Evolutionary conservation across 2,797 vertebrate species (phyloP).

Genomic region (Adrianichthys oophorus): DNA sequence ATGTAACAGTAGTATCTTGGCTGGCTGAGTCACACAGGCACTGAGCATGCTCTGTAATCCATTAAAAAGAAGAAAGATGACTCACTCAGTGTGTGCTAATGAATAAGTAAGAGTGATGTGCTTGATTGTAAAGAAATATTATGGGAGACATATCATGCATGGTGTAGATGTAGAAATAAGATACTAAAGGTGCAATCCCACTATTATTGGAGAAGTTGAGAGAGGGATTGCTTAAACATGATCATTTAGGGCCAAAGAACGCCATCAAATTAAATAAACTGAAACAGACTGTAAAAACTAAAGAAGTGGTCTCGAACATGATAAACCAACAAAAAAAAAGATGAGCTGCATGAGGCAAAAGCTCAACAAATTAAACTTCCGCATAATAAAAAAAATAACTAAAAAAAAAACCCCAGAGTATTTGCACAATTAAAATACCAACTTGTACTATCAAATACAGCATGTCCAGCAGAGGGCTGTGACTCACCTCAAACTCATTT

Average conservation of each 20-base stretch:
- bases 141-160: slow-evolving; percentile 21
- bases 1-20: slow-evolving; percentile 16
- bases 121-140: slow-evolving; percentile 48
- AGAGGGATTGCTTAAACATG: too few species aligned
- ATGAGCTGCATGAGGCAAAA: too few species aligned
- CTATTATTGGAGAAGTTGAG: too few species aligned
- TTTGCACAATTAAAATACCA: too few species aligned
- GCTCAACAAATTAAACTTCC: too few species aligned
- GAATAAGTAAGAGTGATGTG: slow-evolving; percentile 60
- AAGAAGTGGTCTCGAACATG: not conserved
- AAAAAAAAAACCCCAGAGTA: too few species aligned
- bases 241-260: too few species aligned
- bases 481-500: slow-evolving; percentile 39
- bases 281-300: not conserved
- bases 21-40: slow-evolving; percentile 55
- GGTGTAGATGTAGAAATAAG: slow-evolving; percentile 10
- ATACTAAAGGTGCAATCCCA: not conserved
- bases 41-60: slow-evolving; percentile 47
- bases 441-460: slow-evolving; percentile 13
- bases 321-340: not conserved
- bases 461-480: slow-evolving; percentile 18
- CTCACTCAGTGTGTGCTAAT: slow-evolving; percentile 51
- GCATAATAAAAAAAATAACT: too few species aligned
- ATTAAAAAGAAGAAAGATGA: slow-evolving; percentile 51
- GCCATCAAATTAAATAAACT: too few species aligned